phyloP scores from a whole-genome alignment of 2,113 vertebrate genomes.

The Regulus satrapa region DNA sequence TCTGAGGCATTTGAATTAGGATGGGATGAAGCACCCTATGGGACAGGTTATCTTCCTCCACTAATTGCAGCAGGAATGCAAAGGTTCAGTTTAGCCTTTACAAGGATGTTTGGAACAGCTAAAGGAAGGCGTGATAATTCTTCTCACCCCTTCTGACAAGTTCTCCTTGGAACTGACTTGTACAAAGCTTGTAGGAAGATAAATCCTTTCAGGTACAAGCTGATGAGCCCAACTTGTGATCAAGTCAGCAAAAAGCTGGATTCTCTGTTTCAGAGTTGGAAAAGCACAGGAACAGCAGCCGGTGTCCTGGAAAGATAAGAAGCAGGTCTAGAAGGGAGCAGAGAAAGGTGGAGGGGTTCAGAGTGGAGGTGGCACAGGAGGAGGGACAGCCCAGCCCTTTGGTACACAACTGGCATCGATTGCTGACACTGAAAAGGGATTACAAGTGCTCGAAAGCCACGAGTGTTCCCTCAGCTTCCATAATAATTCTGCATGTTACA shows the following conservation, averaged over 20 bases:
- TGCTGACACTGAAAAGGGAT: neutral
- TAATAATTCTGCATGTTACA: neutral
- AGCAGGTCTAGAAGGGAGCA: neutral
- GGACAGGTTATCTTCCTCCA: neutral
- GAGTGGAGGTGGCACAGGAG: neutral
- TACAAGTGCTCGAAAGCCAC: neutral
- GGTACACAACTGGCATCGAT: fast-evolving
- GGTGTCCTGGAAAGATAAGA: neutral
- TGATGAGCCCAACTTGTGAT: neutral
- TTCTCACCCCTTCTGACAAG: neutral
- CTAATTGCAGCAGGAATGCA: neutral
- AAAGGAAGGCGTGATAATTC: neutral
- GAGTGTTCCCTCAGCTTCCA: neutral
- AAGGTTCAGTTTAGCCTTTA: neutral
- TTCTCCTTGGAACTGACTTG: neutral
- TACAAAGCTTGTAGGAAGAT: neutral
- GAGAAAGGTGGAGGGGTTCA: neutral
- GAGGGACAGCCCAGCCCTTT: neutral
- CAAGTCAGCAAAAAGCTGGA: neutral
- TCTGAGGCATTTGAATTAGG: neutral
- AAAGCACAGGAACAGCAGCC: neutral
- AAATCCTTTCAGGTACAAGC: neutral
- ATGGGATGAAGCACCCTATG: neutral
- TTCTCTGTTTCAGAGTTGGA: neutral
- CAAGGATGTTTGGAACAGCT: neutral